A percentile compares a stretch with the other conserved stretches of the same genome.
Conservation (phyloP, 2,888 invertebrate genomes). For the Melieria picta region DNA sequence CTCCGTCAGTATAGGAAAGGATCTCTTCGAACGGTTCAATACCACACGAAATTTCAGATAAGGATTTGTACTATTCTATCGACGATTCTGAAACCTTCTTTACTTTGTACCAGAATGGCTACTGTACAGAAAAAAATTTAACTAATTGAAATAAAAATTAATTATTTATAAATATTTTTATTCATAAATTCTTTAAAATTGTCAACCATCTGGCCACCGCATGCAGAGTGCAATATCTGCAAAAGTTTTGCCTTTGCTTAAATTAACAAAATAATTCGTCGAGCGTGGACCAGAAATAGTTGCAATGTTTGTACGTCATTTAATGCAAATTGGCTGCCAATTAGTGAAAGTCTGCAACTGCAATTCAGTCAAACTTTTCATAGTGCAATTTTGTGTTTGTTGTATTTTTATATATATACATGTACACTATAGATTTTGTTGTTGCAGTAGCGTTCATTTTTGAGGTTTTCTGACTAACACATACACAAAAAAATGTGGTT, state of each 20-base stretch:
- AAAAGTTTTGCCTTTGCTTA: constrained; percentile 30
- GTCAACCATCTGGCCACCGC: too few species aligned
- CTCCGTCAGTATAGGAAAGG: too few species aligned
- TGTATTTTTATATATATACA: background rate
- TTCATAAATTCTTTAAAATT: too few species aligned
- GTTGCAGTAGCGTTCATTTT: constrained; percentile 10
- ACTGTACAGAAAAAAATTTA: too few species aligned
- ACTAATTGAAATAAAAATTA: too few species aligned
- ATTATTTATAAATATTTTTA: too few species aligned
- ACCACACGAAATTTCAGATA: too few species aligned
- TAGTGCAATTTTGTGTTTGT: constrained; percentile 1
- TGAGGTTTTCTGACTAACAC: constrained; percentile 10
- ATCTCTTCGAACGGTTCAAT: too few species aligned
- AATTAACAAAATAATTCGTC: constrained; percentile 33
- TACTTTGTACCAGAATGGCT: too few species aligned
- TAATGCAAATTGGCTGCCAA: constrained; percentile 35
- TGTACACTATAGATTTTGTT: background rate
- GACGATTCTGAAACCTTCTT: too few species aligned
- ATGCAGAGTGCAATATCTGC: background rate
- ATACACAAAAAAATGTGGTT: too few species aligned
- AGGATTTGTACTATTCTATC: too few species aligned
- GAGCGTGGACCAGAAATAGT: constrained; percentile 20
- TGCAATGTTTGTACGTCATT: constrained; percentile 25
- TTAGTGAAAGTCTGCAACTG: constrained; percentile 31
- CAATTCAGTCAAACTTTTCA: constrained; percentile 20